Percentiles rank a stretch among this genome's conserved stretches.
These are phyloP conservation scores for Riparia riparia DNA, from an alignment of 2,113 vertebrate genomes.

Conservation along the genomic window DNA sequence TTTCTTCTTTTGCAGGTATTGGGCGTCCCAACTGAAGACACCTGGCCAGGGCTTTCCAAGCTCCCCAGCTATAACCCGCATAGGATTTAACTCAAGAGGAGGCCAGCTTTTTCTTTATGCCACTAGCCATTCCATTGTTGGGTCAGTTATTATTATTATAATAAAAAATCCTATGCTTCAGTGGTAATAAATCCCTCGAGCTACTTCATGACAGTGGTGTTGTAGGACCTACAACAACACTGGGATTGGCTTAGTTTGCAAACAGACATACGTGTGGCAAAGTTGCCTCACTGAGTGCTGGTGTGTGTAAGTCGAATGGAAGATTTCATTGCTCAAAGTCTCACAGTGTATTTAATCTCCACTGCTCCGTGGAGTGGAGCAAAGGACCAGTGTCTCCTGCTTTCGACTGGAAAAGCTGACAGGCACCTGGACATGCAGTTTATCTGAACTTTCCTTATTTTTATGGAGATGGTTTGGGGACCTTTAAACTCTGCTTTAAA, in stretches of 20 bases:
- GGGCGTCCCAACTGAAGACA: constrained; percentile 84
- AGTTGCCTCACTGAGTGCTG: neutral
- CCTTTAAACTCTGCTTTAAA: constrained; percentile 39
- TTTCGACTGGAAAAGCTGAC: constrained; percentile 4
- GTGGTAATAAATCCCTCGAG: neutral
- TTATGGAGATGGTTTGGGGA: constrained; percentile 4
- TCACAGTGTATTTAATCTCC: neutral
- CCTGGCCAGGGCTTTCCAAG: constrained; percentile 86
- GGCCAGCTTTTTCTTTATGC: neutral
- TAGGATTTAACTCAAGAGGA: constrained; percentile 41
- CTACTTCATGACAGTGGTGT: neutral
- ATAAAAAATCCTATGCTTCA: neutral
- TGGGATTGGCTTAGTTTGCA: neutral
- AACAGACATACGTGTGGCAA: neutral
- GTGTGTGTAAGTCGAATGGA: neutral
- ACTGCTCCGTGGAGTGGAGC: neutral
- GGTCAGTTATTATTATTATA: neutral
- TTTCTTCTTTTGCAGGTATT: constrained; percentile 78
- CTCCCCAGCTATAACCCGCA: constrained; percentile 86
- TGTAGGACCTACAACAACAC: neutral
- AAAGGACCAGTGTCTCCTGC: neutral
- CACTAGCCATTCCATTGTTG: neutral
- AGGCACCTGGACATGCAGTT: neutral
- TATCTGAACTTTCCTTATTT: constrained; percentile 24
- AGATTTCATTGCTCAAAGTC: neutral